Conservation (phyloP, 2,888 invertebrate species). For the Corbicula japonica region DNA sequence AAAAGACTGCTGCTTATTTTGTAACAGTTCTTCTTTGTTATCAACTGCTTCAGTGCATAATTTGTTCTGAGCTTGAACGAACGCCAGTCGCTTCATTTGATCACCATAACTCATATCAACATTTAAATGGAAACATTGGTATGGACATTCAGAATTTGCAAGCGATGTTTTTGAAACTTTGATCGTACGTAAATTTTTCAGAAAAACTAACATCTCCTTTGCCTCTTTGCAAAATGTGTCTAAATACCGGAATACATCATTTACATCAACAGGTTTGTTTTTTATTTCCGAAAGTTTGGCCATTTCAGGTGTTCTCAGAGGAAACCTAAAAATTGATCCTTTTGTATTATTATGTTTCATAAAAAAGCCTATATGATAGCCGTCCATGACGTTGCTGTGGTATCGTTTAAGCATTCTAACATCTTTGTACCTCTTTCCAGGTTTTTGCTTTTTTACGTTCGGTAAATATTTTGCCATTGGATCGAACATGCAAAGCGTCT, state of each 20-base stretch:
- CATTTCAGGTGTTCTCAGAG: conserved; percentile 66
- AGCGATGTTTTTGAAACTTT: background rate
- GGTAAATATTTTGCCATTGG: conserved; percentile 80
- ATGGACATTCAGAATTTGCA: background rate
- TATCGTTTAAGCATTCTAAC: conserved; percentile 31
- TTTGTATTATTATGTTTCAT: conserved; percentile 9
- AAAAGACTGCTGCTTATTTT: background rate
- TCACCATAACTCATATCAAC: conserved; percentile 10
- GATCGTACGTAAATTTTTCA: conserved; percentile 57
- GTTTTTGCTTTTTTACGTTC: conserved; percentile 46
- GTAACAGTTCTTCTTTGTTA: conserved; percentile 2
- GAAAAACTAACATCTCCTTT: conserved; percentile 57
- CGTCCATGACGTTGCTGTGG: conserved; percentile 49
- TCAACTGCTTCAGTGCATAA: background rate
- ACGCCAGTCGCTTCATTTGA: background rate
- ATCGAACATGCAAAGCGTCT: conserved; percentile 82
- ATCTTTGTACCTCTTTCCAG: conserved; percentile 62
- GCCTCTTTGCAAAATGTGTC: conserved; percentile 48
- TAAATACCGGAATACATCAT: conserved; percentile 29
- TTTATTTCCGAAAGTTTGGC: conserved; percentile 74
- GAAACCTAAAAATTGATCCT: conserved; percentile 68
- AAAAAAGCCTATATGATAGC: conserved; percentile 56
- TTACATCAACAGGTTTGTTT: conserved; percentile 32
- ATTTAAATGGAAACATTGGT: conserved; percentile 2
- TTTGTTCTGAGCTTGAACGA: background rate